Base-by-base conservation (phyloP, 2,797 vertebrate species). In the Salmo trutta region DNA sequence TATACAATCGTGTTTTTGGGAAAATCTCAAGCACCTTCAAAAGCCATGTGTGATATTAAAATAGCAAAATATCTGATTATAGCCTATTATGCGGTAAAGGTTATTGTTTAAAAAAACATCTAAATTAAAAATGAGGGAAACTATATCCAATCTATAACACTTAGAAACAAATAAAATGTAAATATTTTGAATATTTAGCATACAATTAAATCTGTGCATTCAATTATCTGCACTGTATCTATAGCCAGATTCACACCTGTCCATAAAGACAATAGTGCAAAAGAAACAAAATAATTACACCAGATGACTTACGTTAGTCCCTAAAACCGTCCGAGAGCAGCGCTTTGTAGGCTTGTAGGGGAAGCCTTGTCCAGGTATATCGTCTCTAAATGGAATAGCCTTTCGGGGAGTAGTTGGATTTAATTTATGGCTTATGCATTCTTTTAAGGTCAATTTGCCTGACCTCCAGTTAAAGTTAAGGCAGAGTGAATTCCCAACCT, bases 381-480 rank as follows among this genome's bases (percentile, higher is more conserved):
- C 95, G 94, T 94, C 94, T 96, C 93, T 93, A 94, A 95, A 96
- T 95, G 92, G 94, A 95, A 94, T 94, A 92, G 93, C 91, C 91
- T 85, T 87, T 94, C 93, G 93, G 91, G 94, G 93, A 92, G 94
- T 95, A 94, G 95, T 96, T 96, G 86, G 93, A 94, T 96, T 95
- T 95, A 96, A 98, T 98, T 97, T 97, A 98, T 96, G 95, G 93
- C 95, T 95, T 94, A 92, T 94, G 95, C 96, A 97, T 99, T 98
- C 96, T 97, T 97, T 91, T 93, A 92, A 94, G 96, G 96, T 97
- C 96, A 96, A 93, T 96, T 96, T 95, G 94, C 95, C 92, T 97
- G 96, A 97, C 96, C 97, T 92, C 94, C 84, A 90, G 93, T 90
- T 91, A 96, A 95, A 96, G 95, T 95, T 95, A 90, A 94, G 93